phyloP scores from a whole-genome alignment of 2,888 invertebrate genomes.

The Gnatocerus cornutus region DNA sequence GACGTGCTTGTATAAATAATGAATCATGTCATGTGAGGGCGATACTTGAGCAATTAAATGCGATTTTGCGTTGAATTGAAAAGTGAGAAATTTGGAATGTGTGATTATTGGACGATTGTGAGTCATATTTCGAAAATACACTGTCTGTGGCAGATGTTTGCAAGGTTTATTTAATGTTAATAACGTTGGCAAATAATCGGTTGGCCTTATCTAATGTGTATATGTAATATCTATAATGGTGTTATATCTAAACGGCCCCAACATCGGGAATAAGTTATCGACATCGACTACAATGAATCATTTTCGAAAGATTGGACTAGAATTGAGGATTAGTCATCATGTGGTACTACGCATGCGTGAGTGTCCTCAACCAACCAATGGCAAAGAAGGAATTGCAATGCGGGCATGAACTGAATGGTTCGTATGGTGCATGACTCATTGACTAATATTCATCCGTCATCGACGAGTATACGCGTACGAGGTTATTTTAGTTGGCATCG shows the following conservation, averaged over 20 bases:
- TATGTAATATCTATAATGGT: conserved; percentile 30
- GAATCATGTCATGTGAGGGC: conserved; percentile 37
- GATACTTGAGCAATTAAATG: conserved; percentile 7
- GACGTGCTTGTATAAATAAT: conserved; percentile 29
- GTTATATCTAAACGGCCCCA: conserved; percentile 23
- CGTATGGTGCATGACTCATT: conserved; percentile 57
- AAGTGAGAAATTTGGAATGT: conserved; percentile 33
- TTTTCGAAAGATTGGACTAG: conserved; percentile 50
- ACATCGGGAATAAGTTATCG: conserved; percentile 44
- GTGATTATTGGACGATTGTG: conserved; percentile 30
- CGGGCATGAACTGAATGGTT: conserved; percentile 66
- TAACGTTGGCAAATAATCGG: conserved; percentile 23
- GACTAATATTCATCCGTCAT: conserved; percentile 59
- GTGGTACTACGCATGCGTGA: conserved; percentile 59
- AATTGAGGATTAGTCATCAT: conserved; percentile 63
- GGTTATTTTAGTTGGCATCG: conserved; percentile 47
- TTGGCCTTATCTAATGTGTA: conserved; percentile 32
- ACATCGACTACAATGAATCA: conserved; percentile 49
- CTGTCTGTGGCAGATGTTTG: conserved; percentile 33
- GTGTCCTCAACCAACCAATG: conserved; percentile 60
- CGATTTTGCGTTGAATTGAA: conserved; percentile 7
- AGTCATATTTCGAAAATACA: conserved; percentile 43
- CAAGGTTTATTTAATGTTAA: conserved; percentile 35
- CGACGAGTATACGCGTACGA: conserved; percentile 47
- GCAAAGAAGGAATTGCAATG: conserved; percentile 64